Evolutionary conservation across 2,888 invertebrate genomes (phyloP).

Genomic region (Macaria liturata): DNA sequence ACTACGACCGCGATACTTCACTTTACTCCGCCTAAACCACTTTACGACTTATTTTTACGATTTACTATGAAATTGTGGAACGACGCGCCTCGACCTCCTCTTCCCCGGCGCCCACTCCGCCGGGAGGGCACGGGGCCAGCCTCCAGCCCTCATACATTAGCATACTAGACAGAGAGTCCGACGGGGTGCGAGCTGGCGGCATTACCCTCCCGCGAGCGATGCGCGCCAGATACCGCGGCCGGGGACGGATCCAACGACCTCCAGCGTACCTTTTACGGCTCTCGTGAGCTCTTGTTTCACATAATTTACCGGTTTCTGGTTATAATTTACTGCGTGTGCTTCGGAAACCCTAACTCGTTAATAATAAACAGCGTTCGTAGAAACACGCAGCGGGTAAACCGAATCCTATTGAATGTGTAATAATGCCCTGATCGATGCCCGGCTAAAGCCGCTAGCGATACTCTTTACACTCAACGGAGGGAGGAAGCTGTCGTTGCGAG

Average conservation of each 20-base stretch:
- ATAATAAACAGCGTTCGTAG: slow-evolving; percentile 18
- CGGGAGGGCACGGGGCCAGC: too few species aligned
- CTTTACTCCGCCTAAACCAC: slow-evolving; percentile 39
- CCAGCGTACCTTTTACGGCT: slow-evolving; percentile 29
- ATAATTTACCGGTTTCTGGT: slow-evolving; percentile 25
- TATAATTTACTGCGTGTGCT: slow-evolving; percentile 20
- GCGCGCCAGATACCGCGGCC: slow-evolving; percentile 5
- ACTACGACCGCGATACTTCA: slow-evolving; percentile 39
- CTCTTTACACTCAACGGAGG: slow-evolving; percentile 9
- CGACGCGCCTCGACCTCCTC: slow-evolving; percentile 41
- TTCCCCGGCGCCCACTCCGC: background rate
- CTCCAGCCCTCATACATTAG: slow-evolving; percentile 10
- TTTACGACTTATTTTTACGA: slow-evolving; percentile 55
- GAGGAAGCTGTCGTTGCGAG: slow-evolving; percentile 2
- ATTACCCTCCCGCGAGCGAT: slow-evolving; percentile 18
- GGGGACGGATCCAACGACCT: slow-evolving; percentile 16
- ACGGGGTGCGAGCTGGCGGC: slow-evolving; percentile 1
- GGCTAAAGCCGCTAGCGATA: slow-evolving; percentile 26
- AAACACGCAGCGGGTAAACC: slow-evolving; percentile 7
- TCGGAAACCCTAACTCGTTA: slow-evolving; percentile 16
- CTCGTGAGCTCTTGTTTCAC: slow-evolving; percentile 28
- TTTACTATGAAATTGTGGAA: slow-evolving; percentile 54
- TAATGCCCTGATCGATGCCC: slow-evolving; percentile 19
- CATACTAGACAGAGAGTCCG: slow-evolving; percentile 27
- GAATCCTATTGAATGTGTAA: slow-evolving; percentile 11